Base-by-base conservation (phyloP, 1,140 invertebrate genomes). In the Macrocentrus cingulum region DNA sequence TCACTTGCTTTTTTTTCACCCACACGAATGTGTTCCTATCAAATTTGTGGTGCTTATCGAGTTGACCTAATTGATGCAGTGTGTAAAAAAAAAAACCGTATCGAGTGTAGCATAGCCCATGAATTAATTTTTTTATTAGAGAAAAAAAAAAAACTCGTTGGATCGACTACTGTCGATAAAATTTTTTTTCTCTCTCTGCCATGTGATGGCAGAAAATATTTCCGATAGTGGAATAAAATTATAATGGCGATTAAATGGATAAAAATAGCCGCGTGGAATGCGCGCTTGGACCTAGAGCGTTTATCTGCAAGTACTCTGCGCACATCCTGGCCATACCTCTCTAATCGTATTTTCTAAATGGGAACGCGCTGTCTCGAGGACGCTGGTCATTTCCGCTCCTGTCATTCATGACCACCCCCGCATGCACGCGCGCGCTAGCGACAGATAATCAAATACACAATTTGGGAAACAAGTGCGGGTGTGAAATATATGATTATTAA, bases 331-430 rank as follows among this genome's bases (percentile, higher is more conserved):
- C 32, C 23, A 57, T 18, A 50, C 18, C 15, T 57, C n/a, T n/a
- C 55, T 57, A 57, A 78, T 78, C 75, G 70, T 64, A 66, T 73
- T 74, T 71, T 73, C 77, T 76, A 76, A 78, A 78, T 77, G 72
- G 60, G 62, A 25, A 41, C 55, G 19, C 29, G 60, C 64, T 62
- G 64, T 70, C 61, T 65, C 72, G 74, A 77, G 75, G 74, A 74
- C 74, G 67, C 67, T 74, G 64, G 66, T 67, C 73, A 67, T 66
- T 77, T 72, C 75, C 76, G 77, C 69, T 71, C 20, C n/a, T 50
- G 25, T 48, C 22, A 42, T 39, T n/a, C 36, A 39, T 39, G 36
- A 11, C 55, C 55, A 50, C 55, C 55, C 46, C 55, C 55, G 55
- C 55, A 50, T 16, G 29, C n/a, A 19, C 48, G 19, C 34, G n/a